These are phyloP conservation scores for Lates japonicus DNA, from an alignment of 2,797 vertebrate genomes.

Conservation along the genomic window DNA sequence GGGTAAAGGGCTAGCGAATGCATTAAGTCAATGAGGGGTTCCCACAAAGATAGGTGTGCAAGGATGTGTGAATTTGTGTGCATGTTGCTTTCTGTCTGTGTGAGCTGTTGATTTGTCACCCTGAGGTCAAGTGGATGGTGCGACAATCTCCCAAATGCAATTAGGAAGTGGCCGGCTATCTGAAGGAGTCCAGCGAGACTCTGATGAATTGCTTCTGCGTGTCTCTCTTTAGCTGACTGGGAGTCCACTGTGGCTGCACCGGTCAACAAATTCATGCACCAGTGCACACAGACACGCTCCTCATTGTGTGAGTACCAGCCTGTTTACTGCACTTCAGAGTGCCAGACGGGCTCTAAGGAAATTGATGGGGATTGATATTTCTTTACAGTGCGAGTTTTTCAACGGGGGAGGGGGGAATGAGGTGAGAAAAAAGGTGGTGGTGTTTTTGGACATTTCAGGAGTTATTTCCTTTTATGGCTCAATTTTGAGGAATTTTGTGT, in stretches of 20 bases:
- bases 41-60: too few species aligned
- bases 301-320: conserved; percentile 20
- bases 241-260: conserved; percentile 26
- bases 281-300: conserved; percentile 20
- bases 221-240: conserved; percentile 60
- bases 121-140: conserved; percentile 75
- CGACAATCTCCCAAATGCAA: conserved; percentile 79
- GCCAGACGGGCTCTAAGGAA: conserved; percentile 9
- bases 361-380: conserved; percentile 24
- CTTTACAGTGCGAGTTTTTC: conserved; percentile 22
- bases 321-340: conserved; percentile 10
- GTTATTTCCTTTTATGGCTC: conserved; percentile 24
- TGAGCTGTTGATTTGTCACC: conserved; percentile 68
- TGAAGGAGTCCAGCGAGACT: conserved; percentile 55
- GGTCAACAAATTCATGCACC: conserved; percentile 8
- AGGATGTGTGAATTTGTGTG: not conserved
- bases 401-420: conserved; percentile 6
- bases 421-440: conserved; percentile 27
- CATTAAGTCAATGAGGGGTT: too few species aligned
- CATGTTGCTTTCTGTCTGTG: conserved; percentile 17
- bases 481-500: conserved; percentile 1
- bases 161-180: conserved; percentile 70
- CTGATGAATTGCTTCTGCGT: conserved; percentile 69
- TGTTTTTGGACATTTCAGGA: conserved; percentile 27
- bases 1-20: too few species aligned